Conservation (phyloP, 1,140 invertebrate species). For the Microplitis demolitor region DNA sequence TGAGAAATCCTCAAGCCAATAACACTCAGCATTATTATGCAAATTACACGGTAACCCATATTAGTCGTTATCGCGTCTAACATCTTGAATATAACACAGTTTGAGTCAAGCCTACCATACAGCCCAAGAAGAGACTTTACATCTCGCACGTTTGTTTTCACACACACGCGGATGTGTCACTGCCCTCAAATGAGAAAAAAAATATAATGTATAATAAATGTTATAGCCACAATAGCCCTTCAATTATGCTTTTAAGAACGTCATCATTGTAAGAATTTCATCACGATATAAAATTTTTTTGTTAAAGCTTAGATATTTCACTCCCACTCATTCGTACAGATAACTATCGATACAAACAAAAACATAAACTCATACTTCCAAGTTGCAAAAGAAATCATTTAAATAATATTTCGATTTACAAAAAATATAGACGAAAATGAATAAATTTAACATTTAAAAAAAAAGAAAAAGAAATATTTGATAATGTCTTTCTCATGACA, state of each 20-base stretch:
- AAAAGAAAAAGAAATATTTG: not conserved
- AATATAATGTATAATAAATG: not conserved
- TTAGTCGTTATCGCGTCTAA: slow-evolving; percentile 59
- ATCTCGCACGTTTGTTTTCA: not conserved
- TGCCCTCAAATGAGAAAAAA: slow-evolving; percentile 1
- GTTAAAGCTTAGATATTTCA: not conserved
- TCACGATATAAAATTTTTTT: slow-evolving; percentile 14
- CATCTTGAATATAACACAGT: slow-evolving; percentile 50
- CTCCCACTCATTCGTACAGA: not conserved
- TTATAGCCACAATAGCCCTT: slow-evolving; percentile 21
- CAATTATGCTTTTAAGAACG: slow-evolving; percentile 23
- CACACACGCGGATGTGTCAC: not conserved
- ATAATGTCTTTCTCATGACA: not conserved
- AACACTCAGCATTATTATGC: slow-evolving; percentile 59
- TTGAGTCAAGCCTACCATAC: not conserved
- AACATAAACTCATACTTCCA: too few relatives aligned
- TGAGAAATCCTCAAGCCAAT: slow-evolving; percentile 57
- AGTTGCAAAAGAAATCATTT: too few relatives aligned
- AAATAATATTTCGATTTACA: too few relatives aligned
- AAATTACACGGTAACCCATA: slow-evolving; percentile 59
- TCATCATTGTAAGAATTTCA: slow-evolving; percentile 27
- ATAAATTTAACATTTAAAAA: too few relatives aligned
- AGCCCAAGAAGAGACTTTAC: not conserved
- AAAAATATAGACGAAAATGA: too few relatives aligned
- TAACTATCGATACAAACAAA: too few relatives aligned